phyloP scores from a whole-genome alignment of 2,113 vertebrate species.

The Aptenodytes forsteri region DNA sequence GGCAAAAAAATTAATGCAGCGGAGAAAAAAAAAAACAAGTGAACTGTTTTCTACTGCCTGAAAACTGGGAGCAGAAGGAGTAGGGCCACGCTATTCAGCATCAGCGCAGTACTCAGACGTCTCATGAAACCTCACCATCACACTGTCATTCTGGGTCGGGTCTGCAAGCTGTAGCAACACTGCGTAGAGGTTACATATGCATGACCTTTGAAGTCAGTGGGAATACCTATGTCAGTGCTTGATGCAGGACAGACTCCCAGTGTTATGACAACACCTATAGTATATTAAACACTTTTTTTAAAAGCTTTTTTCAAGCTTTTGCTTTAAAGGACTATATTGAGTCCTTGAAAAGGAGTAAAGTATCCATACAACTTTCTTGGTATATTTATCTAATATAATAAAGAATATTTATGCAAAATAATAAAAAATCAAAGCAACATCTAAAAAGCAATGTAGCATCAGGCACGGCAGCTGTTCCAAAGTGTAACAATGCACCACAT shows the following conservation, averaged over 20 bases:
- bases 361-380: not conserved
- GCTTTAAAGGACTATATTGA: not conserved
- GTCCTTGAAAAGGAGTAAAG: not conserved
- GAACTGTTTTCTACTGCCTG: not conserved
- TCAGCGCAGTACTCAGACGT: rapidly evolving
- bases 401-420: not conserved
- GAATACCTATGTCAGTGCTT: not conserved
- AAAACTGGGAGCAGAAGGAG: not conserved
- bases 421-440: not conserved
- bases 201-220: not conserved
- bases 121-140: not conserved
- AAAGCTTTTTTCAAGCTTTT: not conserved
- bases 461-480: not conserved
- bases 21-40: not conserved
- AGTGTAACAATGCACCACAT: not conserved
- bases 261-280: not conserved
- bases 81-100: rapidly evolving
- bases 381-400: not conserved
- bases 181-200: rapidly evolving
- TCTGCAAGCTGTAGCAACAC: not conserved
- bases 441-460: not conserved
- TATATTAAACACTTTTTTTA: not conserved
- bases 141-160: too few species aligned
- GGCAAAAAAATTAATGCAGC: not conserved
- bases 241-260: not conserved